phyloP scores from a whole-genome alignment of 2,888 invertebrate species.

The Baronia brevicornis region DNA sequence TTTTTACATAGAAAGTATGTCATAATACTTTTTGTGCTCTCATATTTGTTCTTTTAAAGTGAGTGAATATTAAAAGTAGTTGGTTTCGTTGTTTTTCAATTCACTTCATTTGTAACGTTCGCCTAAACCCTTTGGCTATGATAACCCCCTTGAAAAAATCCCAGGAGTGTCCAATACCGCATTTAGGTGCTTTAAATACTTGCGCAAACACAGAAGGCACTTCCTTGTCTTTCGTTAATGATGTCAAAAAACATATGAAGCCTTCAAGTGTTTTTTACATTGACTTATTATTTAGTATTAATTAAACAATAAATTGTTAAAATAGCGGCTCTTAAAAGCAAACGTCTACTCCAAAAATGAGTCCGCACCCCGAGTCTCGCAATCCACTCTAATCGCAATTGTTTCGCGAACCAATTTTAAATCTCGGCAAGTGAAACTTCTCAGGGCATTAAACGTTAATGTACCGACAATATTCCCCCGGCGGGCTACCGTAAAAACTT shows the following conservation, averaged over 20 bases:
- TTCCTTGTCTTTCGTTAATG: conserved; percentile 3
- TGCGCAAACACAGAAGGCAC: no score
- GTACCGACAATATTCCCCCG: conserved; percentile 62
- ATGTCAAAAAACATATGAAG: conserved; percentile 1
- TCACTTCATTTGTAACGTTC: no score
- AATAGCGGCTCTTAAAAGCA: conserved; percentile 15
- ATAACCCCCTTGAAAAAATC: no score
- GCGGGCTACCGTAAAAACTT: conserved; percentile 67
- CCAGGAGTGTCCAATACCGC: no score
- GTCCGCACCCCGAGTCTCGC: conserved; percentile 23
- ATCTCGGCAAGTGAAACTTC: conserved; percentile 48
- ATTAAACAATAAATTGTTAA: conserved; percentile 14
- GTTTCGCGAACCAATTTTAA: conserved; percentile 59
- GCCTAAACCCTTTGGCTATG: no score
- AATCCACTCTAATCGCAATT: conserved; percentile 49
- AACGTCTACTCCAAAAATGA: conserved; percentile 32
- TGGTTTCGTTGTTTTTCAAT: no score
- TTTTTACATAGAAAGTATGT: no score
- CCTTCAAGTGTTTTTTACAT: conserved; percentile 3
- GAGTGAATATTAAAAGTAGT: no score
- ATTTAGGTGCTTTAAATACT: no score
- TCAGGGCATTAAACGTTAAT: conserved; percentile 62
- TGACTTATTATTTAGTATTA: conserved; percentile 15
- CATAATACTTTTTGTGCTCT: no score
- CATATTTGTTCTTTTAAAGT: no score